Percentiles rank a stretch among this genome's conserved stretches.
These are phyloP conservation scores for Crossaster papposus DNA, from an alignment of 53 echinoderm and acorn worm genomes.

Conservation along the genomic window DNA sequence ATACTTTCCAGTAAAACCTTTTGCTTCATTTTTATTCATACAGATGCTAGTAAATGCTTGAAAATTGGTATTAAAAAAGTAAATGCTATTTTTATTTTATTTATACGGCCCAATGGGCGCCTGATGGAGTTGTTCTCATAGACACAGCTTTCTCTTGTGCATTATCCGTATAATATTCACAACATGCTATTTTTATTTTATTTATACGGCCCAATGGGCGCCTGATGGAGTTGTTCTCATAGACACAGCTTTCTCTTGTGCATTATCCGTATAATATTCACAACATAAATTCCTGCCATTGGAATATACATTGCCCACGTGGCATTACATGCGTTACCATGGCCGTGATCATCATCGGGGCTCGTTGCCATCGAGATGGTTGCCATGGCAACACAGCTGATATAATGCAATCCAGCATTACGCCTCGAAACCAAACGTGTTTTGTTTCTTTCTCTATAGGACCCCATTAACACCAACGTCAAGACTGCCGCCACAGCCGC, in stretches of 20 bases:
- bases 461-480: not conserved
- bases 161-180: not conserved
- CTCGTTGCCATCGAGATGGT: conserved; percentile 42
- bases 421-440: not conserved
- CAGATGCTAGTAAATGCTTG: too few relatives aligned
- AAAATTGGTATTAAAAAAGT: too few relatives aligned
- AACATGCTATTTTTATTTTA: too few relatives aligned
- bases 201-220: too few relatives aligned
- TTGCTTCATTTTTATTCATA: too few relatives aligned
- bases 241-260: not conserved
- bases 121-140: too few relatives aligned
- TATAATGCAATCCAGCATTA: conserved; percentile 26
- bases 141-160: not conserved
- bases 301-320: not conserved
- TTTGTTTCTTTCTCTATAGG: conserved; percentile 19
- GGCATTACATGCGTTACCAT: not conserved
- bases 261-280: not conserved
- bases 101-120: too few relatives aligned
- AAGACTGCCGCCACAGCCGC: not conserved
- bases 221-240: too few relatives aligned
- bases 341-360: not conserved
- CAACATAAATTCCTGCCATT: not conserved
- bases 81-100: too few relatives aligned
- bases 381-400: conserved; percentile 25
- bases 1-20: too few relatives aligned